Base-by-base conservation (phyloP, 2,797 vertebrate genomes). In the Schizopygopsis malacanthus region DNA sequence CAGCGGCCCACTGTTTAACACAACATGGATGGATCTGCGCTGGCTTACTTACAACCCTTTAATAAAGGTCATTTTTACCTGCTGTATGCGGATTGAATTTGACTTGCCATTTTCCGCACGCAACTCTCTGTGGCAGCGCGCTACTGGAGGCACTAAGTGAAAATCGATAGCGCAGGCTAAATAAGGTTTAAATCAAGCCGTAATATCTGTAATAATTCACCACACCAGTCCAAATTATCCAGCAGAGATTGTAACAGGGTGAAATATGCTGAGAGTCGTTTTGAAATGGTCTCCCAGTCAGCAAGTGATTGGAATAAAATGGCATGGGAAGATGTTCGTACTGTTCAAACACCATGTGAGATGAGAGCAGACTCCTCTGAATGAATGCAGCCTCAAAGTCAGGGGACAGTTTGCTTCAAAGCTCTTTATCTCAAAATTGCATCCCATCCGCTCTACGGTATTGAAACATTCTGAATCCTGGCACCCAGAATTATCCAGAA, bases 21-120 rank as follows among this genome's bases (percentile, higher is more conserved):
- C 85, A 89, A 90, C 89, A 81, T 84, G 86, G 86, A 90, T 82
- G 78, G 87, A 87, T 91, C 85, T 89, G 80, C 85, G 47, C 79
- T 47, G 83, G 87, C 86, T 90, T 91, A 87, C 87, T 85, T 86
- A 89, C 79, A 82, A 83, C 77, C 70, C 81, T 87, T 82, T 91
- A 89, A 91, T 91, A 91, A 92, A 90, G 89, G 90, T 89, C 87
- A 91, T 90, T 90, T 88, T 90, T 87, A 91, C 90, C 90, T 88
- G 82, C 87, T 72, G 87, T 84, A 88, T 82, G 81, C 82, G 87
- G 87, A 90, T 91, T 89, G 90, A 91, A 91, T 89, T 91, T 88
- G 89, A 91, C 88, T 89, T 89, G 84, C 89, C 88, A 90, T 92
- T 90, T 90, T 91, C 83, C 25, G 70, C 77, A 87, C 41, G 43